Base-by-base conservation (phyloP, 2,113 vertebrate species). In the Lepus americanus region DNA sequence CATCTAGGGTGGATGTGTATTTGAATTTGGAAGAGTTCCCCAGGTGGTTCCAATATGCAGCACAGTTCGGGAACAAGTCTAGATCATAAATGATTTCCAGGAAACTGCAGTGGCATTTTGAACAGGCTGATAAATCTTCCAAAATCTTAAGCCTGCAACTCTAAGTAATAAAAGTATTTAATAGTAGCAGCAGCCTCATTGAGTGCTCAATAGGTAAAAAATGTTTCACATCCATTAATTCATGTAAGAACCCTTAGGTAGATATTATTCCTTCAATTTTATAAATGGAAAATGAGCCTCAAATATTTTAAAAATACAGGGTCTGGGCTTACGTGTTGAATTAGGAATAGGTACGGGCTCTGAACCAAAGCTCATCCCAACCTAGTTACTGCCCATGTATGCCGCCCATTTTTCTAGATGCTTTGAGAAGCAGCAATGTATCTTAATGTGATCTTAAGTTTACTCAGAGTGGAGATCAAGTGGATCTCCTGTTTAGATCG, bases 101-200 rank as follows among this genome's bases (percentile, higher is more conserved):
- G 10, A 69, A 76, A 72, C 25, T 31, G 31, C 11, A 67, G 5
- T 66, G 63, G 79, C 36, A 89, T 79, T 87, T 49, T 67, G 55
- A 94, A 83, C 6, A 92, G 70, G 9, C 20, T 87, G 33, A 90
- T 78, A 36, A 72, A 78, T 82, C 85, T 82, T 96, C 4, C 85
- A 44, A 92, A 77, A 59, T 67, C 3, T 63, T 61, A 79, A 69
- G 7, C 55, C 81, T 93, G 8, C 36, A 61, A 83, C 19, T 74
- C 23, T 72, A 73, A 25, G 23, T 89, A 20, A 79, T 95, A 27
- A 82, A 95, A 83, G 6, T 53, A 64, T 44, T 77, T 89, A 69
- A 59, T 13, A 84, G 11, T 55, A 39, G 36, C 25, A 51, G 53
- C 53, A 81, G 74, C 49, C 14, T 82, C 49, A 27, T n/a, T 49